Percentiles rank a stretch among this genome's conserved stretches.
Evolutionary conservation across 2,113 vertebrate species (phyloP).

Genomic region (Pampusana beccarii): DNA sequence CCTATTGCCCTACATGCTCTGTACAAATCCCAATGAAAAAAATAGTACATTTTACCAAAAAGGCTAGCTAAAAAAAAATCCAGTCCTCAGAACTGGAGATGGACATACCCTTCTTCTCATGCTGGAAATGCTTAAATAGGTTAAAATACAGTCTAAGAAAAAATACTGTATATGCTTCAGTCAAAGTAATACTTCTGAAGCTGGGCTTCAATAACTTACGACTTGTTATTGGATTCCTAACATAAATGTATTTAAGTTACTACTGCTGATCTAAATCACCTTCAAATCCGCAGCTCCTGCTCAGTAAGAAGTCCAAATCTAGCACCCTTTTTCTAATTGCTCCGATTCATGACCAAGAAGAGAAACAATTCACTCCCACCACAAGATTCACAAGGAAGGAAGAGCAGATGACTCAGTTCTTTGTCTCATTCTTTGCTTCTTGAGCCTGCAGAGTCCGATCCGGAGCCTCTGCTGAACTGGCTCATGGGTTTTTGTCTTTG

Average conservation of each 20-base stretch:
- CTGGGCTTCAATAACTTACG: background rate
- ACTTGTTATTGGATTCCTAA: background rate
- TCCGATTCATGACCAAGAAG: background rate
- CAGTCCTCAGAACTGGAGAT: background rate
- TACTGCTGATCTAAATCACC: background rate
- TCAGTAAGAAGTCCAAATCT: background rate
- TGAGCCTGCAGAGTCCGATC: background rate
- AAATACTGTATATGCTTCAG: background rate
- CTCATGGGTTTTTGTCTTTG: background rate
- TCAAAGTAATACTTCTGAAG: background rate
- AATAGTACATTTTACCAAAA: background rate
- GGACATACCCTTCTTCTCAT: background rate
- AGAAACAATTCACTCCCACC: background rate
- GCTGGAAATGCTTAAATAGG: background rate
- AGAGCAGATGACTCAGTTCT: conserved; percentile 26
- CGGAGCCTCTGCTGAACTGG: background rate
- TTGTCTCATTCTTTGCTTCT: conserved; percentile 19
- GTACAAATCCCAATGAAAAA: background rate
- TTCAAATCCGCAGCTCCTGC: background rate
- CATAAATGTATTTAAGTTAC: background rate
- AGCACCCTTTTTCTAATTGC: background rate
- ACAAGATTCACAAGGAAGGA: conserved; percentile 13
- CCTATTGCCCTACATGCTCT: conserved; percentile 44
- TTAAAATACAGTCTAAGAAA: background rate
- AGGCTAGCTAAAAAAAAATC: background rate